Evolutionary conservation across 2,888 invertebrate species (phyloP).

Genomic region (Druceiella hillmani): DNA sequence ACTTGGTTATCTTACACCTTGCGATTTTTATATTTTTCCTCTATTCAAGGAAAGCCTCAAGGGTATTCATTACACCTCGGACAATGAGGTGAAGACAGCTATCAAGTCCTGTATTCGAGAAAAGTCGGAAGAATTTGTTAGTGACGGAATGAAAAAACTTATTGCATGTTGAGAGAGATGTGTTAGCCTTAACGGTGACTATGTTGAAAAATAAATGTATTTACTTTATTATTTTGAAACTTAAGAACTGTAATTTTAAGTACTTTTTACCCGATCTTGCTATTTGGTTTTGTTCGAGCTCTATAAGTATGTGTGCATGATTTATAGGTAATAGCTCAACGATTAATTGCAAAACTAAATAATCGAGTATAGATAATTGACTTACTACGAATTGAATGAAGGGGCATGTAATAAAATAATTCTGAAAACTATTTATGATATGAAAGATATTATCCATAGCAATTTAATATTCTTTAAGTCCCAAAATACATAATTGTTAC

Average conservation of each 20-base stretch:
- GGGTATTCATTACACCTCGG: background rate
- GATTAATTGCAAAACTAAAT: no score
- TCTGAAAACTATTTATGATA: no score
- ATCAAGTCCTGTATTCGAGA: background rate
- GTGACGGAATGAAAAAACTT: slow-evolving; percentile 1
- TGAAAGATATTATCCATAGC: no score
- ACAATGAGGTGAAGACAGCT: slow-evolving; percentile 1
- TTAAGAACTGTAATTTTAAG: background rate
- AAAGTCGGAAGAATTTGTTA: background rate
- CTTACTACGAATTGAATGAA: no score
- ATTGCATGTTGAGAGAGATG: slow-evolving; percentile 1
- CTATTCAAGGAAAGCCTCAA: background rate
- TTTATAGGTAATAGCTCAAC: no score
- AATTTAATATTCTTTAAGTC: no score
- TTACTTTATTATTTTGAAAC: background rate
- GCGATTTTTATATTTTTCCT: no score
- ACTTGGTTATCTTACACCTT: no score
- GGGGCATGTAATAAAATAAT: no score
- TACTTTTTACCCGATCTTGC: slow-evolving; percentile 1
- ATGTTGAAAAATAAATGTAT: background rate
- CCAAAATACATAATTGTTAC: no score
- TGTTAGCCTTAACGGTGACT: background rate
- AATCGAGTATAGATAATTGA: no score
- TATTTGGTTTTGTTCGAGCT: no score
- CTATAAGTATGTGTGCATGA: background rate